Evolutionary conservation across 2,888 invertebrate species (phyloP).

Genomic region (Pseudococcus viburni): DNA sequence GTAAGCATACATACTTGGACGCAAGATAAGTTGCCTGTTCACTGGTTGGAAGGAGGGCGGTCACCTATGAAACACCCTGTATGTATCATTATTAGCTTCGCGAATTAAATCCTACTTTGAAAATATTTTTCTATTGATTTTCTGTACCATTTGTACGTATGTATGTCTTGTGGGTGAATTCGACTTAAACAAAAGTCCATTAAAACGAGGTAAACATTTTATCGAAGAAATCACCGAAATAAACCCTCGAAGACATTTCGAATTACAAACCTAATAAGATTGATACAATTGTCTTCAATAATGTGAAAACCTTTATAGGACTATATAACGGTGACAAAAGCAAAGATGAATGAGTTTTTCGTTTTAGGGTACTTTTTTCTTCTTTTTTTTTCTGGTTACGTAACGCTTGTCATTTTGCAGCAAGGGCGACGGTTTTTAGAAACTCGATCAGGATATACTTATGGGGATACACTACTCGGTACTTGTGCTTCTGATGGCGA

Average conservation of each 20-base stretch:
- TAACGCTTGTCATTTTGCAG: conserved; percentile 22
- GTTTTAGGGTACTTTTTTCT: background rate
- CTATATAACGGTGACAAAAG: conserved; percentile 21
- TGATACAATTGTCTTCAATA: conserved; percentile 31
- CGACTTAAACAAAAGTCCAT: background rate
- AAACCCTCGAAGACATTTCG: conserved; percentile 28
- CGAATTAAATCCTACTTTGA: no score
- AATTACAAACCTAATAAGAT: conserved; percentile 35
- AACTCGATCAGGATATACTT: conserved; percentile 4
- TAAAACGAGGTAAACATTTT: conserved; percentile 18
- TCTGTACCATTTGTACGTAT: no score
- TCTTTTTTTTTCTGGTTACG: background rate
- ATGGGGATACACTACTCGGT: background rate
- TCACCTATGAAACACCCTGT: no score
- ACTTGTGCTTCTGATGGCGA: background rate
- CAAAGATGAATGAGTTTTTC: conserved; percentile 27
- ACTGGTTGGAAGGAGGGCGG: no score
- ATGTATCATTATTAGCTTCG: no score
- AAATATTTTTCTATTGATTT: no score
- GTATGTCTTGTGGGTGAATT: background rate
- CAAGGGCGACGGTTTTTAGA: background rate
- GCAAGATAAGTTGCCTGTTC: no score
- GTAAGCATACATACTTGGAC: no score
- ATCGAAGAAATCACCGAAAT: background rate
- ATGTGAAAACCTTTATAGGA: conserved; percentile 31